Conservation (phyloP, 2,113 vertebrate genomes). For the Phoenicopterus ruber region DNA sequence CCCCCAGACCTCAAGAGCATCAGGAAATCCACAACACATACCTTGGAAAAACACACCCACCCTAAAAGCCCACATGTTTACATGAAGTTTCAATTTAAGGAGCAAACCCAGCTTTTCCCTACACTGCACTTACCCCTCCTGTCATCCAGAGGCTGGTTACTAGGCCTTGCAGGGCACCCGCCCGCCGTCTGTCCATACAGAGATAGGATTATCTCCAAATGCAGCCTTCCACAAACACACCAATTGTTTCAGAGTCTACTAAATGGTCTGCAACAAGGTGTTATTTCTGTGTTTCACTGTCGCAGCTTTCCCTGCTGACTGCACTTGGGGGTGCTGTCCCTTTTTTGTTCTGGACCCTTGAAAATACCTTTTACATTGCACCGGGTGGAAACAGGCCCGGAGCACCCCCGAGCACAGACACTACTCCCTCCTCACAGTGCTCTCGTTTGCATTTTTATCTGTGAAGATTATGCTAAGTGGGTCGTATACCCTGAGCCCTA, state of each 20-base stretch:
- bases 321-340: not conserved
- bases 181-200: accelerated
- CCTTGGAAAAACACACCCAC: not conserved
- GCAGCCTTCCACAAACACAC: not conserved
- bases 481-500: not conserved
- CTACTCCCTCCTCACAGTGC: not conserved
- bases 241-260: not conserved
- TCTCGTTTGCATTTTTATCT: not conserved
- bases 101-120: not conserved
- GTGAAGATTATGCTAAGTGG: no score
- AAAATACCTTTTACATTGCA: not conserved
- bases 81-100: not conserved
- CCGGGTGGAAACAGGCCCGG: accelerated
- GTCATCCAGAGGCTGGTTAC: not conserved
- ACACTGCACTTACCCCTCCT: not conserved
- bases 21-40: not conserved
- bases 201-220: accelerated
- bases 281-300: not conserved
- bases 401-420: not conserved
- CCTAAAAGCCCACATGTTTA: not conserved
- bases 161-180: accelerated
- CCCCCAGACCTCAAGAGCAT: not conserved
- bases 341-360: not conserved
- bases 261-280: not conserved
- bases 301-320: not conserved